phyloP scores from a whole-genome alignment of 2,113 vertebrate species.

The Chrysochloris asiatica region DNA sequence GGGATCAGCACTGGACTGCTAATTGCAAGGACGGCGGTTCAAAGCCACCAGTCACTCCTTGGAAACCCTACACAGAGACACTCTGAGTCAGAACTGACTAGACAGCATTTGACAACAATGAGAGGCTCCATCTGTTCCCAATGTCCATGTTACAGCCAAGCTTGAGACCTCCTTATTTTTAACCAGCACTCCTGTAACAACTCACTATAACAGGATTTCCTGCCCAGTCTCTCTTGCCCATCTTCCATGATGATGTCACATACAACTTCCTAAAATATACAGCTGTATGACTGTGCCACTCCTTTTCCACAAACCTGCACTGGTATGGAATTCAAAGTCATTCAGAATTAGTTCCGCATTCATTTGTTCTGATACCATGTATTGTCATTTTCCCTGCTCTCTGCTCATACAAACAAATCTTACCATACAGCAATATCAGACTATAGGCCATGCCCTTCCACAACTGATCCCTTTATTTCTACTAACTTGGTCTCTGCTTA shows the following conservation, averaged over 20 bases:
- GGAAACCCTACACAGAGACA: too few species aligned
- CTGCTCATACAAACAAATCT: background rate
- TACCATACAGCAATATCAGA: background rate
- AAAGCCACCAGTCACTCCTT: too few species aligned
- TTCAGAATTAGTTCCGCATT: background rate
- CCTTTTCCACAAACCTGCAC: background rate
- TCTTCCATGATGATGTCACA: background rate
- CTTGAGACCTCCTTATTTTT: background rate
- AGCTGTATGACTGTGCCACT: background rate
- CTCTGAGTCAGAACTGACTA: too few species aligned
- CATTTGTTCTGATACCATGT: background rate
- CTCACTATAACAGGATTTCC: background rate
- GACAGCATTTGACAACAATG: too few species aligned
- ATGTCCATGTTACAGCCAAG: background rate
- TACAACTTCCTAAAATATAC: background rate
- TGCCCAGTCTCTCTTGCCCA: background rate
- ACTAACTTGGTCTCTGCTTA: background rate
- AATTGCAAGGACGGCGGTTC: too few species aligned
- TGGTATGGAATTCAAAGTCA: background rate
- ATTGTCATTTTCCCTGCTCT: background rate
- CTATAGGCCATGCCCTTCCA: background rate
- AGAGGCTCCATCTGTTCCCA: background rate
- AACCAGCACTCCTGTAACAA: background rate
- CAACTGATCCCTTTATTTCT: background rate
- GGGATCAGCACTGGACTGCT: too few species aligned